phyloP scores from a whole-genome alignment of 2,888 invertebrate species.

The Coenonympha arcania region DNA sequence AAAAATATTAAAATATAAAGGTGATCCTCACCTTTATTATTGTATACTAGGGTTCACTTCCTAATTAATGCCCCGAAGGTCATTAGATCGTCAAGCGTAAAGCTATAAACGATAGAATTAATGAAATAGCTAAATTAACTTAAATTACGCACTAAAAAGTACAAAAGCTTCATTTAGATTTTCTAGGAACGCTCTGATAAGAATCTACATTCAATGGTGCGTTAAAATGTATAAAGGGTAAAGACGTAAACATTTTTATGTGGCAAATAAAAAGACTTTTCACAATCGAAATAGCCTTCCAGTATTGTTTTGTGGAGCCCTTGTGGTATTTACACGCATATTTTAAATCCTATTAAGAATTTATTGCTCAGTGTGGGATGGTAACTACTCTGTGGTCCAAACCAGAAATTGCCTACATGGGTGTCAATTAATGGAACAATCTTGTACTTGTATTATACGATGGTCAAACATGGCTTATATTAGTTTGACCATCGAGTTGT shows the following conservation, averaged over 20 bases:
- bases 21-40: no score
- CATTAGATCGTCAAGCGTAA: neutral
- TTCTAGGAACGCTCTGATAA: constrained; percentile 18
- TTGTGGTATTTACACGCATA: neutral
- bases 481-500: no score
- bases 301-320: constrained; percentile 5
- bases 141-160: constrained; percentile 13
- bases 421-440: neutral
- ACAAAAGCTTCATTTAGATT: constrained; percentile 19
- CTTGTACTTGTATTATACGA: no score
- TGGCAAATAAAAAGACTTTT: constrained; percentile 4
- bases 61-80: neutral
- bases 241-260: constrained; percentile 13
- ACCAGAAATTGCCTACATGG: neutral
- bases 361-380: neutral
- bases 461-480: no score
- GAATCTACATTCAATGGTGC: constrained; percentile 18
- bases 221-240: constrained; percentile 14
- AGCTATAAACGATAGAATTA: constrained; percentile 4
- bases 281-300: constrained; percentile 11
- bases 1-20: no score
- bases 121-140: constrained; percentile 14
- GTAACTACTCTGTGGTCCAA: neutral
- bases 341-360: constrained; percentile 3
- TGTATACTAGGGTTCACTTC: no score